A percentile compares a stretch with the other conserved stretches of the same genome.
Evolutionary conservation across 1,140 invertebrate genomes (phyloP).

Genomic region (Conopomorpha cramerella): DNA sequence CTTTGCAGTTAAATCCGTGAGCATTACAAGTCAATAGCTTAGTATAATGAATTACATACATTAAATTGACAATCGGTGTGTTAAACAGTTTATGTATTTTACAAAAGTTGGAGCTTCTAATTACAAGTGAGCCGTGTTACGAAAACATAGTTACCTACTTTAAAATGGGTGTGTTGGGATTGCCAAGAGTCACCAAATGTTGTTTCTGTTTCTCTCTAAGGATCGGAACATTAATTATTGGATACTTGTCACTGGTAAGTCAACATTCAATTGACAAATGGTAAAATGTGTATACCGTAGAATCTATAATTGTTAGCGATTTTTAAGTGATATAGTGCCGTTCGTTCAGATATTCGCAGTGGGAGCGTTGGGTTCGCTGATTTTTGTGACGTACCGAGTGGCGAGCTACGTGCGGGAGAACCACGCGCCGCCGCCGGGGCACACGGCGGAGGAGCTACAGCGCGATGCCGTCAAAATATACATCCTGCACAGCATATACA

Average conservation of each 20-base stretch:
- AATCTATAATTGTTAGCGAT: no score
- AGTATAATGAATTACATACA: no score
- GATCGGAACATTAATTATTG: constrained; percentile 28
- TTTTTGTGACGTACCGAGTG: constrained; percentile 24
- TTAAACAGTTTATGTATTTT: no score
- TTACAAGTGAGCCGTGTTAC: no score
- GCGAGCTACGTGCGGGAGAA: constrained; percentile 16
- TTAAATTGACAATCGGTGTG: no score
- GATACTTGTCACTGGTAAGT: constrained; percentile 43
- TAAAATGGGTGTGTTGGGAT: constrained; percentile 19
- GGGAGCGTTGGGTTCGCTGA: constrained; percentile 7
- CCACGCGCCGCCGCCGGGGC: constrained; percentile 13
- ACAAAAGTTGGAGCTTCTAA: no score
- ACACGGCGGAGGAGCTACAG: constrained; percentile 18
- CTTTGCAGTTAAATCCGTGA: no score
- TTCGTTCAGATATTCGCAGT: neutral
- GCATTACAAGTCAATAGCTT: no score
- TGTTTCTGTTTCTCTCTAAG: constrained; percentile 32
- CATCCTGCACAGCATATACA: constrained; percentile 23
- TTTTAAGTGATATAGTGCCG: neutral
- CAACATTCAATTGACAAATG: neutral
- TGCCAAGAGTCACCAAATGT: constrained; percentile 29
- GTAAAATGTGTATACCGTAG: no score
- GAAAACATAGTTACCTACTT: no score
- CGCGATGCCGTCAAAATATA: constrained; percentile 22